Conservation (phyloP, 2,797 vertebrate species). For the Rhodeus uyekii region DNA sequence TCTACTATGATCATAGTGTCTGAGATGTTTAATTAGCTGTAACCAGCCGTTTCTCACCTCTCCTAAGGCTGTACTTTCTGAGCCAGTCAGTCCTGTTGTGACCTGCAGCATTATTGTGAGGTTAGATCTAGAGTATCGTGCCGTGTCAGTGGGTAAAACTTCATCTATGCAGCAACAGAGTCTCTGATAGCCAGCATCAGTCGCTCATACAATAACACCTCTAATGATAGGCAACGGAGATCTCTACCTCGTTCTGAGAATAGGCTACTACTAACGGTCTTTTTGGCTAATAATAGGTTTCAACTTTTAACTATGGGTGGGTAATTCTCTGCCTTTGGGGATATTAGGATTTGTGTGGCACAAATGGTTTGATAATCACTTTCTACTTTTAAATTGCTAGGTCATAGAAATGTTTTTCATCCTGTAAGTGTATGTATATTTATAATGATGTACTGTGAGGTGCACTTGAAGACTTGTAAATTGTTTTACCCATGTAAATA, state of each 20-base stretch:
- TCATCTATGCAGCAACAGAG: conserved; percentile 39
- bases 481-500: conserved; percentile 75
- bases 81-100: conserved; percentile 17
- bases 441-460: conserved; percentile 73
- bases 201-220: conserved; percentile 22
- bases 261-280: neutral
- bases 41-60: neutral
- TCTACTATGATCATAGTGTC: neutral
- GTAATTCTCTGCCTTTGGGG: conserved; percentile 22
- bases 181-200: conserved; percentile 18
- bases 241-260: conserved; percentile 49
- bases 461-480: conserved; percentile 72
- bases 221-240: neutral
- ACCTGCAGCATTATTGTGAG: neutral
- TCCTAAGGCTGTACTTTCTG: conserved; percentile 6
- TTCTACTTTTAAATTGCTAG: conserved; percentile 52
- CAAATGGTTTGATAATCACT: conserved; percentile 64
- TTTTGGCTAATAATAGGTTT: conserved; percentile 36
- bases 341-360: conserved; percentile 50
- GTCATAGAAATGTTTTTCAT: conserved; percentile 49
- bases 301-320: neutral
- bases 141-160: neutral
- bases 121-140: conserved; percentile 12
- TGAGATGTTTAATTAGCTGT: conserved; percentile 10
- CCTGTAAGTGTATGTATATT: conserved; percentile 72